Conservation (phyloP, 2,113 vertebrate genomes). For the Hemichromis elongatus region DNA sequence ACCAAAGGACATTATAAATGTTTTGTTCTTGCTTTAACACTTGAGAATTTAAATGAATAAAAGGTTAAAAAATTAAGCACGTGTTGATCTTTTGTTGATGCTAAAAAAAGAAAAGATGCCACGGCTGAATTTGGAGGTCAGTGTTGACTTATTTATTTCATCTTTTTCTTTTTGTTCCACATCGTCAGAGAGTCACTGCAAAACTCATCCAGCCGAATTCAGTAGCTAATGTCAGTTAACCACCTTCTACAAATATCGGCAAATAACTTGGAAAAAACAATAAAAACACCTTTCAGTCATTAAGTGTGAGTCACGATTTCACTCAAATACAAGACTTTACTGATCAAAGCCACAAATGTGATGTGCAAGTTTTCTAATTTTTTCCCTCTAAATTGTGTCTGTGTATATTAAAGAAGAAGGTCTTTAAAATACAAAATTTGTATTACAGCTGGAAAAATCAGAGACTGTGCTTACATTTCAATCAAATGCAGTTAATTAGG, state of each 20-base stretch:
- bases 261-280: neutral
- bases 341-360: neutral
- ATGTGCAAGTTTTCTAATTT: neutral
- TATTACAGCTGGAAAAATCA: neutral
- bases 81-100: slow-evolving; percentile 16
- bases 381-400: rapidly evolving
- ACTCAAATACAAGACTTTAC: neutral
- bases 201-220: neutral
- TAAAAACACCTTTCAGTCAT: neutral
- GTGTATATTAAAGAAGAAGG: neutral
- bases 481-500: neutral
- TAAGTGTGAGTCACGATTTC: neutral
- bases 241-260: neutral
- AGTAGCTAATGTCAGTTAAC: neutral
- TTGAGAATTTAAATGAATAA: slow-evolving; percentile 92
- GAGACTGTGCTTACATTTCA: neutral
- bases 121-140: neutral
- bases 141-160: neutral
- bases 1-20: slow-evolving; percentile 99
- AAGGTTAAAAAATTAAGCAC: slow-evolving; percentile 70
- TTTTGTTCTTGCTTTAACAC: slow-evolving; percentile 99
- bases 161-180: neutral
- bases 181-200: neutral
- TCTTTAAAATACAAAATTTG: neutral
- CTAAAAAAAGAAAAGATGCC: neutral